phyloP scores from a whole-genome alignment of 2,797 vertebrate genomes.

The Scomberomorus guttatus region DNA sequence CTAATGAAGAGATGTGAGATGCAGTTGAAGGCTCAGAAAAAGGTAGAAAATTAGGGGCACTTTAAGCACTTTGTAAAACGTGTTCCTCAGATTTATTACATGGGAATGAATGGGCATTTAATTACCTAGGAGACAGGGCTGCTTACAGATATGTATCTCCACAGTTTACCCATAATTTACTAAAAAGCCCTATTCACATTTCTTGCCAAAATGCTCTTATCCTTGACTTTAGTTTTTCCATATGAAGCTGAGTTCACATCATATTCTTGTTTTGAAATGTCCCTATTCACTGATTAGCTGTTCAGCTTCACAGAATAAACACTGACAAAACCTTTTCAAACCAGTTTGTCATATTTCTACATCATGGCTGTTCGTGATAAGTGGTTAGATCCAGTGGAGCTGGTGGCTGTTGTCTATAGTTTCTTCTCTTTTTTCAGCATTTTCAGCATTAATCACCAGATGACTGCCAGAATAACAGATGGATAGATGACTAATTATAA shows the following conservation, averaged over 20 bases:
- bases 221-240: constrained; percentile 26
- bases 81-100: too few species aligned
- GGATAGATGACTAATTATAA: constrained; percentile 35
- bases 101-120: too few species aligned
- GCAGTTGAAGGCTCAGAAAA: too few species aligned
- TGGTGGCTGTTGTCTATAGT: constrained; percentile 11
- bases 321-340: background rate
- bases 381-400: constrained; percentile 17
- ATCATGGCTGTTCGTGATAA: constrained; percentile 17
- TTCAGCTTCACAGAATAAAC: background rate
- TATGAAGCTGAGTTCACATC: background rate
- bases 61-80: too few species aligned
- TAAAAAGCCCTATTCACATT: background rate
- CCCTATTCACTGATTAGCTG: background rate
- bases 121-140: too few species aligned
- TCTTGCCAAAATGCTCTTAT: background rate
- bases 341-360: constrained; percentile 4
- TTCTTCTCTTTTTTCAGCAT: constrained; percentile 2
- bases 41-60: too few species aligned
- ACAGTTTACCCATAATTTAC: constrained; percentile 25
- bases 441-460: constrained; percentile 42
- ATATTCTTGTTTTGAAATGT: background rate
- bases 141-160: background rate
- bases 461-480: constrained; percentile 18
- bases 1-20: too few species aligned